Percentiles rank a stretch among this genome's conserved stretches.
Conservation (phyloP, 1,140 invertebrate genomes). For the Drosophila insularis region DNA sequence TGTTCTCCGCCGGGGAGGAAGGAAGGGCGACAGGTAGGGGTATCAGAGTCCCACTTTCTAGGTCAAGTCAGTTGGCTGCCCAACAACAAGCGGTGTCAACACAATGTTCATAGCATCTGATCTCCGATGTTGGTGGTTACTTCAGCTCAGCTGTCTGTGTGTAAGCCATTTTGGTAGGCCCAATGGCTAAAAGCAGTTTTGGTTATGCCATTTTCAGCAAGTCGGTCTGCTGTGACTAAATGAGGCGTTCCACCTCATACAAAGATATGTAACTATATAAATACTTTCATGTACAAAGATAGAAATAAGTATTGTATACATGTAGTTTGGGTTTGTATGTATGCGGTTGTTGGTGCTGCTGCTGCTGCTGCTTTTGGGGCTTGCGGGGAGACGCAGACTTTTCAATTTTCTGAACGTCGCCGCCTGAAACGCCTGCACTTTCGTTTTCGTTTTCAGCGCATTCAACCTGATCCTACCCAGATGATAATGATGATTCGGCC, state of each 20-base stretch:
- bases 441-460: conserved; percentile 58
- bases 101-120: conserved; percentile 11
- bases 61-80: conserved; percentile 9
- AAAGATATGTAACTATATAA: conserved; percentile 11
- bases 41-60: background rate
- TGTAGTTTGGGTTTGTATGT: background rate
- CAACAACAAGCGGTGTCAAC: background rate
- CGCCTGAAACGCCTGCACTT: conserved; percentile 48
- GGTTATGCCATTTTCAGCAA: conserved; percentile 27
- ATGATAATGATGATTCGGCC: conserved; percentile 32
- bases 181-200: conserved; percentile 17
- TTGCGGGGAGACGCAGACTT: conserved; percentile 2
- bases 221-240: conserved; percentile 18
- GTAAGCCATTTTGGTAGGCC: background rate
- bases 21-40: background rate
- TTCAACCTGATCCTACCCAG: conserved; percentile 54
- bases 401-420: conserved; percentile 25
- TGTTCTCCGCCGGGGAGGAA: background rate
- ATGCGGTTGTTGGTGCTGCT: background rate
- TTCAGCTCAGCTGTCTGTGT: background rate
- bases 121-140: conserved; percentile 3
- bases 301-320: background rate
- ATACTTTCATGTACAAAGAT: conserved; percentile 6
- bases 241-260: conserved; percentile 11
- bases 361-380: background rate